These are phyloP conservation scores for Neomorphus geoffroyi DNA, from an alignment of 2,797 vertebrate genomes.

Conservation along the genomic window DNA sequence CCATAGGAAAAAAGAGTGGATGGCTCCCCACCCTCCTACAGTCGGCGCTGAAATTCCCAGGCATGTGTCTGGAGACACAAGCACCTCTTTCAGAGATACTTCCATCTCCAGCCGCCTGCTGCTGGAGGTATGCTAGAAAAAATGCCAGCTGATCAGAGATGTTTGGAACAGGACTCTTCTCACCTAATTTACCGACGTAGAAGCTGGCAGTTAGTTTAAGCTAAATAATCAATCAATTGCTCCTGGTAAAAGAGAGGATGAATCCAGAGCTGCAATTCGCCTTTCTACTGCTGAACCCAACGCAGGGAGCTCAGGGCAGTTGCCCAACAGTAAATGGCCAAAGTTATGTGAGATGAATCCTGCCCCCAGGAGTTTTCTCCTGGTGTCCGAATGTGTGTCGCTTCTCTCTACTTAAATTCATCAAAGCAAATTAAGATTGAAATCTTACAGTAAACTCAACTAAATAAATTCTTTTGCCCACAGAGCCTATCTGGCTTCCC, in stretches of 20 bases:
- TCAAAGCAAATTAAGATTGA: neutral
- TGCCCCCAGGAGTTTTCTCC: neutral
- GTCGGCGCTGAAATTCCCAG: neutral
- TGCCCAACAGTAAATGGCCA: neutral
- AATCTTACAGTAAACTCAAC: neutral
- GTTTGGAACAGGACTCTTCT: neutral
- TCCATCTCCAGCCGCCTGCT: neutral
- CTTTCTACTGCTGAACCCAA: neutral
- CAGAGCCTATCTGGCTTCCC: neutral
- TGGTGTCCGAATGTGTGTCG: neutral
- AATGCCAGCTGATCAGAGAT: neutral
- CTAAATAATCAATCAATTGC: neutral
- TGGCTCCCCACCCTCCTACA: neutral
- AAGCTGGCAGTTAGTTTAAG: neutral
- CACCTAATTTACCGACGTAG: neutral
- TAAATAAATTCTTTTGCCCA: neutral
- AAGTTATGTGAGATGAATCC: neutral
- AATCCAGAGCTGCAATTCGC: neutral
- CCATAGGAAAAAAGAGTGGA: neutral
- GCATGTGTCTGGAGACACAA: neutral
- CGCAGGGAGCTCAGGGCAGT: neutral
- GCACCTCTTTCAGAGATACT: neutral
- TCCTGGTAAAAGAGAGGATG: neutral
- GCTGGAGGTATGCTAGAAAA: neutral
- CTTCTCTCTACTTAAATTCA: neutral